Evolutionary conservation across 2,888 invertebrate species (phyloP), one percentile per base, ranked within the genome.

Genomic region (Metalampra italica): DNA sequence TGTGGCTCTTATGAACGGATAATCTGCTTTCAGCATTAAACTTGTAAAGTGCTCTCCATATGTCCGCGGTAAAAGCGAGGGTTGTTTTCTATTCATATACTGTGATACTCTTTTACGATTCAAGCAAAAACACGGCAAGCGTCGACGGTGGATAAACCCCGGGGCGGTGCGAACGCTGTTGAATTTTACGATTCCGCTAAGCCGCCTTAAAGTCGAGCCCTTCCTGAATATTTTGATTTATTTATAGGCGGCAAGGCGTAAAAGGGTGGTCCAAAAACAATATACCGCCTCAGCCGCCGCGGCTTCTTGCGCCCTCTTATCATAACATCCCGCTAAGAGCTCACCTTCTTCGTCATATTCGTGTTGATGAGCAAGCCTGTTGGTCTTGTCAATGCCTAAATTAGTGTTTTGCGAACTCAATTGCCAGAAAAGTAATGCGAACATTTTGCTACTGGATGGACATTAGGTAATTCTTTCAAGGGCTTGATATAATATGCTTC

Each of bases 191-290:
- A 88, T 87, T 88, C 83, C 75, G 78, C 84, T 88, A 89, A 89
- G 88, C 88, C 86, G 84, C 83, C 87, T 85, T 82, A 82, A 86
- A 89, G 82, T 85, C 85, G 82, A 75, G 85, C 86, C 86, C 84
- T 87, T 85, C 82, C 86, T 86, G 87, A 86, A 89, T 88, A 88
- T 88, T 89, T 88, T 89, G 88, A 89, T 89, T 89, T 89, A 89
- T 89, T 89, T 89, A 89, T 85, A 81, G 85, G 82, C 78, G 80
- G 78, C 74, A 84, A 82, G 73, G 82, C 81, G 82, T 85, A 82
- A 86, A 87, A 82, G 86, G 86, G 82, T 85, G 81, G 80, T 78
- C 79, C 74, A 78, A 83, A 84, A 84, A 86, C 85, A 84, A 86
- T 85, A 85, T 83, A 81, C 79, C 72, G 73, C 72, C 75, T 79